Evolutionary conservation across 2,888 invertebrate species (phyloP), one percentile per base, ranked within the genome.

Genomic region (Limnephilus marmoratus): DNA sequence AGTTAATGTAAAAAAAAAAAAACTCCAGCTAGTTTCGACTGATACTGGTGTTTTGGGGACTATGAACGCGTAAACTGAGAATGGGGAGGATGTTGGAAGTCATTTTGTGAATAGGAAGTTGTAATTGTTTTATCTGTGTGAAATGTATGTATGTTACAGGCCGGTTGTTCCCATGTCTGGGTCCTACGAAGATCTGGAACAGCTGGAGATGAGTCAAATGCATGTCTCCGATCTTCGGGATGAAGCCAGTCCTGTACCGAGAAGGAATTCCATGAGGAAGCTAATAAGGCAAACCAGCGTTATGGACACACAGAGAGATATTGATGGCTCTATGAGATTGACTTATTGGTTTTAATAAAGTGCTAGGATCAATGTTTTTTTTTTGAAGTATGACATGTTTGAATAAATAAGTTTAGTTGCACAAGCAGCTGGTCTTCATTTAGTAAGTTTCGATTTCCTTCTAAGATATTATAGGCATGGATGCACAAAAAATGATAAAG

Each of bases 271-370:
- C 0, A 97, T 97, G 96, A 97, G 97, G 83, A 97, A 97, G 94
- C 95, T 98, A 80, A 97, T 97, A 15, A 97, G 98, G 13, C 98
- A 98, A 95, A 96, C 97, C 91, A 98, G 98, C 95, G 96, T 97
- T 18, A 97, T 98, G 96, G 98, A 98, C 94, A 98, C 98, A 1
- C 98, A 98, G 93, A 96, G 97, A 93, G 97, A 98, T 94, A 96
- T 97, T 2, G 97, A 98, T 94, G 98, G 98, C 24, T 97, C 97
- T 90, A 97, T 98, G 95, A 98, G 97, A 95, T 97, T 98, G 96
- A 98, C 98, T 0, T 98, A 98, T 95, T 98, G 98, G 98, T 98
- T 98, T 95, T 98, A 96, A 37, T 87, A 12, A 45, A 45, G 68
- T n/a, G 11, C 15, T 85, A 49, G 15, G 80, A 24, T 86, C 24